phyloP scores from a whole-genome alignment of 2,113 vertebrate genomes.

The Daboia siamensis region DNA sequence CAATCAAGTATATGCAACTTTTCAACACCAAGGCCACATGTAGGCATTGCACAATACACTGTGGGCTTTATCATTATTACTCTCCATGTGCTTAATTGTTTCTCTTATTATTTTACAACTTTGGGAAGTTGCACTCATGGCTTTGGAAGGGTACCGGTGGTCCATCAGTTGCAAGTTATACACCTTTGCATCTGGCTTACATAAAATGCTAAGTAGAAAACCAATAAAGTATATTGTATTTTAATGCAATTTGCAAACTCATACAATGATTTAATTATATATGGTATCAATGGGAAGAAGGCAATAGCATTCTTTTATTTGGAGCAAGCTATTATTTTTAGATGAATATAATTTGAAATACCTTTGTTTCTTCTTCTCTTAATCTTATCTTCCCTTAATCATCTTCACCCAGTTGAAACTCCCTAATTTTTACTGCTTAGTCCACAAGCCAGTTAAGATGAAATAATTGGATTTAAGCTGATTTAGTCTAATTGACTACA shows the following conservation, averaged over 20 bases:
- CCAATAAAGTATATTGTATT: background rate
- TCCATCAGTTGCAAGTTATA: background rate
- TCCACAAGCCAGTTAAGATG: constrained; percentile 10
- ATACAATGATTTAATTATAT: background rate
- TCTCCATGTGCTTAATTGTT: background rate
- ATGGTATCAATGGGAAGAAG: background rate
- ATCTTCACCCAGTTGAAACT: background rate
- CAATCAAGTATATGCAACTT: background rate
- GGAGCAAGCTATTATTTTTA: background rate
- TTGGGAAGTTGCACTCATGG: background rate
- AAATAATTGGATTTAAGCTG: constrained; percentile 18
- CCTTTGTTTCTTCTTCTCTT: background rate
- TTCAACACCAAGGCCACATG: background rate
- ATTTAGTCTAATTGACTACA: constrained; percentile 20
- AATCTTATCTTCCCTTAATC: background rate
- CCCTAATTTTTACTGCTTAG: background rate
- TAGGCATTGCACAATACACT: background rate
- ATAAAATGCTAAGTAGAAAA: background rate
- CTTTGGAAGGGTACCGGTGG: background rate
- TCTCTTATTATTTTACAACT: background rate
- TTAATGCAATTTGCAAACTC: background rate
- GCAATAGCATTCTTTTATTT: background rate
- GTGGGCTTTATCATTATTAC: background rate
- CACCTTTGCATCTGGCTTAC: background rate
- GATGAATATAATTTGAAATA: background rate